Conservation (phyloP, 1,140 invertebrate species). For the Diorhabda carinulata region DNA sequence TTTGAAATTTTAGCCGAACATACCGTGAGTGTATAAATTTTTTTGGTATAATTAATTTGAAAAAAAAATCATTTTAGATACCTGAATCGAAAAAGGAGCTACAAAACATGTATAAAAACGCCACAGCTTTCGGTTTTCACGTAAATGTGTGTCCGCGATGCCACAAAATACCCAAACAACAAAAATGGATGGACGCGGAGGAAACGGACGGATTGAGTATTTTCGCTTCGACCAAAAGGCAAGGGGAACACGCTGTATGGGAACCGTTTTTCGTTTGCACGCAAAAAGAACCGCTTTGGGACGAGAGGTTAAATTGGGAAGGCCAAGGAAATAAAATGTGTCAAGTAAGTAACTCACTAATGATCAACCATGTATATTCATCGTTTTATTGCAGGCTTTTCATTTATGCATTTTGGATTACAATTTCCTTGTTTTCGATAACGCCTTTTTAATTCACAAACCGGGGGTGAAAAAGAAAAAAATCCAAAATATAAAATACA, state of each 20-base stretch:
- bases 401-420: slow-evolving; percentile 80
- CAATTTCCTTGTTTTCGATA: slow-evolving; percentile 83
- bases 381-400: slow-evolving; percentile 61
- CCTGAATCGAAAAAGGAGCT: slow-evolving; percentile 48
- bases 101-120: slow-evolving; percentile 45
- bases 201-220: slow-evolving; percentile 33
- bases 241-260: slow-evolving; percentile 51
- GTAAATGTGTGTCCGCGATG: slow-evolving; percentile 55
- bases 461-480: slow-evolving; percentile 68
- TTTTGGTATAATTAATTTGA: too few relatives aligned
- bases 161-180: slow-evolving; percentile 50
- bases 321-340: slow-evolving; percentile 61
- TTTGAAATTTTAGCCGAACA: slow-evolving; percentile 51
- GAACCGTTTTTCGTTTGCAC: slow-evolving; percentile 62
- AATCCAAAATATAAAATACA: slow-evolving; percentile 25
- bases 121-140: slow-evolving; percentile 55
- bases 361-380: too few relatives aligned
- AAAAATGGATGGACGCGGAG: slow-evolving; percentile 39
- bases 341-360: slow-evolving; percentile 46
- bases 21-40: slow-evolving; percentile 20
- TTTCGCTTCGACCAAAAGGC: slow-evolving; percentile 44
- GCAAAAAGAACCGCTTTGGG: slow-evolving; percentile 57
- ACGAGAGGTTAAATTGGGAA: slow-evolving; percentile 59
- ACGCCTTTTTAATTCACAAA: slow-evolving; percentile 81
- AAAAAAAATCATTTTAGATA: neutral